Evolutionary conservation across 2,888 invertebrate species (phyloP).

Genomic region (Merodon equestris): DNA sequence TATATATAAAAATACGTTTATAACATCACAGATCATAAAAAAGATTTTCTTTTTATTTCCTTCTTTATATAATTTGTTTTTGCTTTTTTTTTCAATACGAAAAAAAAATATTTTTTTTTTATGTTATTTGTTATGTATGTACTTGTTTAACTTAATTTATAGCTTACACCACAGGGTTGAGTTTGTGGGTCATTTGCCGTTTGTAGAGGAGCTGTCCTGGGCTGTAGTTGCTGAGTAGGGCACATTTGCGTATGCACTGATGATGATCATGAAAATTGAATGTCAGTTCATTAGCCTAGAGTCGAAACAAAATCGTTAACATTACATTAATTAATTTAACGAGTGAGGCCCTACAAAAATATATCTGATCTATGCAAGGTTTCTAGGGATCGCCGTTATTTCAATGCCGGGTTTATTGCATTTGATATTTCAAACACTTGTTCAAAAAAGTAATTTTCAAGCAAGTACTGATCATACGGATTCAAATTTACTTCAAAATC

Average conservation of each 20-base stretch:
- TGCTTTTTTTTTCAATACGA: conserved; percentile 64
- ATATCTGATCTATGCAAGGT: no score
- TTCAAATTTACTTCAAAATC: no score
- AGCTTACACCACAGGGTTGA: conserved; percentile 25
- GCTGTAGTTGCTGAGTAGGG: conserved; percentile 49
- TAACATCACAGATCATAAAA: conserved; percentile 73
- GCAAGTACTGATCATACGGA: no score
- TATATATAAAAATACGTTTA: conserved; percentile 74
- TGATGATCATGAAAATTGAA: conserved; percentile 40
- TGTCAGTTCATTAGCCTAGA: conserved; percentile 46
- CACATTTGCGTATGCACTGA: conserved; percentile 47
- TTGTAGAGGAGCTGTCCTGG: conserved; percentile 23
- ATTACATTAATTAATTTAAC: no score
- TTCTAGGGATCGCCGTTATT: no score
- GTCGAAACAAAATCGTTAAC: no score
- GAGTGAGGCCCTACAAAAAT: no score
- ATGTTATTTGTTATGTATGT: conserved; percentile 30
- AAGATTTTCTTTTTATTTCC: conserved; percentile 70
- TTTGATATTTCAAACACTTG: no score
- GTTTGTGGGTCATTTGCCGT: conserved; percentile 33
- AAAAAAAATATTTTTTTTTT: conserved; percentile 45
- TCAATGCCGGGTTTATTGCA: no score
- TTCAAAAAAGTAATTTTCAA: no score
- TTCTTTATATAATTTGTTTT: conserved; percentile 65
- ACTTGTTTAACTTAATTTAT: conserved; percentile 16